A percentile compares a stretch with the other conserved stretches of the same genome.
These are phyloP conservation scores for Diarsia rubi DNA, from an alignment of 2,888 invertebrate species.

Conservation along the genomic window DNA sequence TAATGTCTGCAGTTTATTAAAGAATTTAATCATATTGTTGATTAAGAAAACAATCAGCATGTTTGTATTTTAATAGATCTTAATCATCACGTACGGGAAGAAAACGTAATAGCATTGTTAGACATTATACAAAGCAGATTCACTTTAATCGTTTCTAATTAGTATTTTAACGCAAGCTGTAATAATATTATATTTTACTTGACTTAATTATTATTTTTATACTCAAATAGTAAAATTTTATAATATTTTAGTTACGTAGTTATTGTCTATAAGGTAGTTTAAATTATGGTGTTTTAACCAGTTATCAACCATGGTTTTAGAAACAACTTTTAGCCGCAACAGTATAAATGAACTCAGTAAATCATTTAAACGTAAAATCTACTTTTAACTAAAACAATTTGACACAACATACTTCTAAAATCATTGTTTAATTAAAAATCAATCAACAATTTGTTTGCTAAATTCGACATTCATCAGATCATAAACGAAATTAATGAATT, in stretches of 20 bases:
- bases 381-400: not conserved
- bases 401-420: not conserved
- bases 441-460: not conserved
- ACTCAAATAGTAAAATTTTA: not conserved
- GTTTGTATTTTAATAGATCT: slow-evolving; percentile 43
- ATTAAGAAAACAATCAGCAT: slow-evolving; percentile 50
- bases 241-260: not conserved
- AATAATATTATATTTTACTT: slow-evolving; percentile 13
- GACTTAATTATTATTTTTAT: not conserved
- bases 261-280: not conserved
- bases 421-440: not conserved
- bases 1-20: slow-evolving; percentile 4
- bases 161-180: slow-evolving; percentile 19
- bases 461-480: slow-evolving; percentile 12
- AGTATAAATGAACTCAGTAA: not conserved
- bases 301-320: not conserved
- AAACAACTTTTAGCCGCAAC: slow-evolving; percentile 2
- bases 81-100: slow-evolving; percentile 44
- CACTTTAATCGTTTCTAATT: not conserved
- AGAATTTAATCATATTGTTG: slow-evolving; percentile 26
- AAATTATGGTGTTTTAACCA: not conserved
- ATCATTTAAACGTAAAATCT: not conserved
- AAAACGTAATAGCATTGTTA: slow-evolving; percentile 23
- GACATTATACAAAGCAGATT: slow-evolving; percentile 15
- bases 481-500: slow-evolving; percentile 25